Evolutionary conservation across 1,140 invertebrate species (phyloP).

Genomic region (Pachyrhynchus sulphureomaculatus): DNA sequence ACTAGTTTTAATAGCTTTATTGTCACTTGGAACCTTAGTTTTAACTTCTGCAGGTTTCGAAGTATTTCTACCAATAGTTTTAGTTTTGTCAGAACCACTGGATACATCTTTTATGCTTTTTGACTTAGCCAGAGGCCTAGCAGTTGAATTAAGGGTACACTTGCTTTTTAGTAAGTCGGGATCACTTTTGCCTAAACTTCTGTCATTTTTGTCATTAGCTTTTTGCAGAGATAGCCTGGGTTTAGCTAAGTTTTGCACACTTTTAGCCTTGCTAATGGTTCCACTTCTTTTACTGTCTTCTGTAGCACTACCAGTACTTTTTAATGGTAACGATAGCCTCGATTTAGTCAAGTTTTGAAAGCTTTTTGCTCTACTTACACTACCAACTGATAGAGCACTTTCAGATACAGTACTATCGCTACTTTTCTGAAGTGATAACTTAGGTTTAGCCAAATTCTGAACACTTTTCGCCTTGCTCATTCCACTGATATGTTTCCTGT

Average conservation of each 20-base stretch:
- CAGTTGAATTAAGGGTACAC: background rate
- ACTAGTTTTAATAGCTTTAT: background rate
- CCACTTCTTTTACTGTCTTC: background rate
- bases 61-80: background rate
- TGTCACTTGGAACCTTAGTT: background rate
- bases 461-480: constrained; percentile 34
- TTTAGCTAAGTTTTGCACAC: constrained; percentile 37
- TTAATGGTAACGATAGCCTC: constrained; percentile 17
- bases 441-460: constrained; percentile 34
- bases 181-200: constrained; percentile 23
- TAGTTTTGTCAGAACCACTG: constrained; percentile 7
- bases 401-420: background rate
- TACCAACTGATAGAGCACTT: background rate
- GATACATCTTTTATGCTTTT: background rate
- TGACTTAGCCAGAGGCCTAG: background rate
- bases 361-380: constrained; percentile 33
- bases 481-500: background rate
- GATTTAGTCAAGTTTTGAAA: constrained; percentile 34
- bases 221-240: constrained; percentile 10
- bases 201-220: background rate
- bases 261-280: constrained; percentile 28
- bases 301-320: background rate
- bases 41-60: constrained; percentile 10
- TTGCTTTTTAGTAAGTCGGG: constrained; percentile 23
- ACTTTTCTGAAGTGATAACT: constrained; percentile 9